phyloP scores from a whole-genome alignment of 1,140 invertebrate genomes.

The Anoplophora glabripennis region DNA sequence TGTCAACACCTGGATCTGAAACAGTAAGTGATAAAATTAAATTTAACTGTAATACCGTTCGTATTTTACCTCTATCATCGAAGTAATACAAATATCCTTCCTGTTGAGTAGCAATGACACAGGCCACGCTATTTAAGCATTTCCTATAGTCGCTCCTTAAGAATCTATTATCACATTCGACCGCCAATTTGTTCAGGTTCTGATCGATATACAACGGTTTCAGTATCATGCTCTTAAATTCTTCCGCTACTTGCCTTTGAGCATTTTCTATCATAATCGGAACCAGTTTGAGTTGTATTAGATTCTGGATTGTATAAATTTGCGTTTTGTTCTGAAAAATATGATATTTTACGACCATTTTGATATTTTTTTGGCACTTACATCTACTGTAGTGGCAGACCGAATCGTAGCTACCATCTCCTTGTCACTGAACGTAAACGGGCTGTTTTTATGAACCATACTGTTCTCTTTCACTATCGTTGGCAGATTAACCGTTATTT shows the following conservation, averaged over 20 bases:
- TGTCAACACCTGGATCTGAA: conserved; percentile 23
- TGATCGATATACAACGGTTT: conserved; percentile 46
- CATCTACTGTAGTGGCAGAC: conserved; percentile 43
- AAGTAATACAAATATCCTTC: conserved; percentile 60
- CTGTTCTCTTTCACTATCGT: conserved; percentile 46
- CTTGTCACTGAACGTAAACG: conserved; percentile 45
- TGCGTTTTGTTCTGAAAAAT: conserved; percentile 29
- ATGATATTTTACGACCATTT: neutral
- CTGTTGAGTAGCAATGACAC: conserved; percentile 54
- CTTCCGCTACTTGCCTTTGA: conserved; percentile 42
- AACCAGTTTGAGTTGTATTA: conserved; percentile 49
- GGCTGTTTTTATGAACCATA: conserved; percentile 45
- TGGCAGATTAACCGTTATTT: conserved; percentile 44
- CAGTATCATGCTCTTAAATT: conserved; percentile 46
- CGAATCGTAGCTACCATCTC: conserved; percentile 47
- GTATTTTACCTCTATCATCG: conserved; percentile 39
- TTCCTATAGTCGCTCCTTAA: conserved; percentile 35
- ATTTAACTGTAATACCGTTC: conserved; percentile 1
- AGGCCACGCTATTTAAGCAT: conserved; percentile 43
- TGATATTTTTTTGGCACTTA: conserved; percentile 18
- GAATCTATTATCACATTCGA: conserved; percentile 16
- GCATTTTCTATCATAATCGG: conserved; percentile 43
- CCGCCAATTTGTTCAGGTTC: conserved; percentile 26
- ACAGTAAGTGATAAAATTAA: conserved; percentile 2
- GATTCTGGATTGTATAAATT: conserved; percentile 41